Evolutionary conservation across 1,140 invertebrate species (phyloP), one percentile per base, ranked within the genome.

Genomic region (Lordiphosa mommai): DNA sequence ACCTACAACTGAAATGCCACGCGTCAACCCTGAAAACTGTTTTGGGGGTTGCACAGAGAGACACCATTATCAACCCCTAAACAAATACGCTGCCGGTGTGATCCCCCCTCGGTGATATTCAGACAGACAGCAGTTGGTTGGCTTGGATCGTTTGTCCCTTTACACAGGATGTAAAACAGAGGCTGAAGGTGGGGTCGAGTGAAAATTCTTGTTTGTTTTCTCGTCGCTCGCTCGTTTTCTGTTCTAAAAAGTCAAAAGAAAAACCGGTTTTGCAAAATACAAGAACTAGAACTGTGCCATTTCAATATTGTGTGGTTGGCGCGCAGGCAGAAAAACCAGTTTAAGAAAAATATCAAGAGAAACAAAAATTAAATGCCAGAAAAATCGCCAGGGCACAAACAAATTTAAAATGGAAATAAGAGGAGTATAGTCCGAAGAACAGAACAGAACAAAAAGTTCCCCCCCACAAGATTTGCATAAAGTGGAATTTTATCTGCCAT

Each of bases 241-340:
- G 48, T 72, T 72, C 60, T 66, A 73, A 82, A 82, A 80, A 84
- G 76, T 82, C 76, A 76, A 82, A 84, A 72, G 76, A 76, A 82
- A 82, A 82, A 82, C 76, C 77, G 76, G 76, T 82, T 84, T 49
- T 9, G 48, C 77, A 70, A 68, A 76, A 63, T 68, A 84, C 57
- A 82, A 82, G 77, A 82, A 82, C 77, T 82, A 80, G 76, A 80
- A 82, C 77, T 82, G 77, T 82, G 76, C 76, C 76, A 82, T 82
- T 82, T 84, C 76, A 72, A 82, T 61, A 69, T 1, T 43, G 13
- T 47, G 9, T 33, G 44, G 58, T 41, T 29, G 51, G 57, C 44
- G 43, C 51, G 52, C 58, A 76, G 76, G 77, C 77, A 76, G 76
- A 84, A 84, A 80, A 82, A 82, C 76, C 77, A 82, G 76, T 82